Percentiles rank a stretch among this genome's conserved stretches.
These are phyloP conservation scores for Synanthedon vespiformis DNA, from an alignment of 2,888 invertebrate species.

Conservation along the genomic window DNA sequence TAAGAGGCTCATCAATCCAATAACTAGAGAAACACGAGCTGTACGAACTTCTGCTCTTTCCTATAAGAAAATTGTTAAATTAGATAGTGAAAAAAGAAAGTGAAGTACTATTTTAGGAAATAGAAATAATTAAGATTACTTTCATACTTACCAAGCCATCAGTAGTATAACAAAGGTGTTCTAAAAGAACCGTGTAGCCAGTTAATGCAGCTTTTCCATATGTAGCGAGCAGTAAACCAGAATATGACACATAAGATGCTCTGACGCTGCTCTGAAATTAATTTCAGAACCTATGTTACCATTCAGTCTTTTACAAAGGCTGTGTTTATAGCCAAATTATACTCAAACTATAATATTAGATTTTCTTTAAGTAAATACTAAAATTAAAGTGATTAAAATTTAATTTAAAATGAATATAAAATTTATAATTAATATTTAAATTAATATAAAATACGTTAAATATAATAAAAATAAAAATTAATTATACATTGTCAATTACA, in stretches of 20 bases:
- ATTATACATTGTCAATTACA: too few species aligned
- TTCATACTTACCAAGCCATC: conserved; percentile 46
- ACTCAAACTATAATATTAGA: too few species aligned
- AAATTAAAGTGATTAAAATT: too few species aligned
- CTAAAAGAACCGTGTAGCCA: conserved; percentile 38
- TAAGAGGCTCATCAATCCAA: conserved; percentile 51
- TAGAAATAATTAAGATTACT: too few species aligned
- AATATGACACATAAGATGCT: conserved; percentile 56
- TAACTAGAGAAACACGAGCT: conserved; percentile 41
- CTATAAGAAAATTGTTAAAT: conserved; percentile 16
- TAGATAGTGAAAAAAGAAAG: not conserved
- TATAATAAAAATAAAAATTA: too few species aligned
- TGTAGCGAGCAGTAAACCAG: conserved; percentile 40
- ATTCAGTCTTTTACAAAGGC: too few species aligned
- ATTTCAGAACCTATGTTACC: not conserved
- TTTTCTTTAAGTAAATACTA: too few species aligned
- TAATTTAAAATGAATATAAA: too few species aligned
- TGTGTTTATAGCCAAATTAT: too few species aligned
- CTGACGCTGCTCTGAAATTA: conserved; percentile 38
- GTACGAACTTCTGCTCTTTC: conserved; percentile 49
- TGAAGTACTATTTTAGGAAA: not conserved
- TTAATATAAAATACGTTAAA: too few species aligned
- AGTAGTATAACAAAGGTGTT: conserved; percentile 46
- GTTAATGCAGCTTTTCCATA: conserved; percentile 43
- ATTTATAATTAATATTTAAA: too few species aligned